Evolutionary conservation across 2,888 invertebrate genomes (phyloP), one percentile per base, ranked within the genome.

Genomic region (Troides helena): DNA sequence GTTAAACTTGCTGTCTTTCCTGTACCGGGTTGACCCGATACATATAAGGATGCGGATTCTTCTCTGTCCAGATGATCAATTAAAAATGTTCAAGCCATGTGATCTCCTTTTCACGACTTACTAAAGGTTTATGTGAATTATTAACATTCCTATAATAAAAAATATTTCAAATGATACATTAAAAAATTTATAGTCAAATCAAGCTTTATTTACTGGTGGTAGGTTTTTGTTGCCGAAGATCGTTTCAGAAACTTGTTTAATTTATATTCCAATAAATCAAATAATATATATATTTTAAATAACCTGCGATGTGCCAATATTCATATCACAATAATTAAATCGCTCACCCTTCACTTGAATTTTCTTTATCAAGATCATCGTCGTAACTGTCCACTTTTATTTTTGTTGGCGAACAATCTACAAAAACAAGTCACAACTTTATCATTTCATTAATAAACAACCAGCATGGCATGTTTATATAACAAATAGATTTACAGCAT

Each of bases 11-110:
- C 98, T 0, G 99, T 99, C 92, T 99, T 99, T 1, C 98, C 99
- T 0, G 99, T 99, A 7, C 99, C 99, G 0, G 99, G 99, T 36
- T 98, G 98, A 1, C 99, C 99, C 57, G 98, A 99, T 59, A 99
- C 95, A 85, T 99, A 99, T 67, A 99, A 82, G 23, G 98, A 97
- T 1, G 96, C 96, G 0, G 98, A 96, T 50, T 92, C 93, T 74
- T 94, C 91, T 1, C 93, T 91, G 4, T 94, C 84, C 68, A 98
- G 83, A 84, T 96, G 95, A 14, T 93, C 89, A 18, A 86, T 84
- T 65, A 99, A 92, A 97, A 98, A 4, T 88, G 85, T 36, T 94
- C 90, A 23, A 99, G 89, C 77, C 94, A 94, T 5, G 92, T 85
- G 12, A 96, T 93, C 88, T 99, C 97, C 56, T 92, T 89, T 80